Evolutionary conservation across 2,888 invertebrate genomes (phyloP).

Genomic region (Chloroclysta siterata): DNA sequence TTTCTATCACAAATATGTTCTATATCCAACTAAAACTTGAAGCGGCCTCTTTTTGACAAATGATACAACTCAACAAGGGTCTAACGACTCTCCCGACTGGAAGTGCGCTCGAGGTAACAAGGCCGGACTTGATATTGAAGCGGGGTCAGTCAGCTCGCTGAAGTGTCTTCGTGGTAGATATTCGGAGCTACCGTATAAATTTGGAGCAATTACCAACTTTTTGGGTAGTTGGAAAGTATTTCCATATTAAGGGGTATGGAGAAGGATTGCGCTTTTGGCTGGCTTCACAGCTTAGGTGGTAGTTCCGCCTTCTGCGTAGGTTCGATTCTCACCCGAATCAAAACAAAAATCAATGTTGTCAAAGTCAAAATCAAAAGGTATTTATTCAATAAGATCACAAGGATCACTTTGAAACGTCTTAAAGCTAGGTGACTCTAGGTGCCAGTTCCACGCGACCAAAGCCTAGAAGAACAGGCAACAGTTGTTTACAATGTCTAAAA

Average conservation of each 20-base stretch:
- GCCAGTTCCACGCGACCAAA: too few species aligned
- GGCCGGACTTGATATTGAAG: conserved; percentile 28
- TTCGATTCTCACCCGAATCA: not conserved
- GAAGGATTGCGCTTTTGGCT: not conserved
- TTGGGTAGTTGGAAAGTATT: not conserved
- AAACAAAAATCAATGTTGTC: too few species aligned
- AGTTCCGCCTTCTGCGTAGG: not conserved
- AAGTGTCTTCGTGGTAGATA: conserved; percentile 17
- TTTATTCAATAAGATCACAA: too few species aligned
- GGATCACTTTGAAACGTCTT: too few species aligned
- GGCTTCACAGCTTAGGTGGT: not conserved
- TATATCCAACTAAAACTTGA: conserved; percentile 22
- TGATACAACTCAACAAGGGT: conserved; percentile 39
- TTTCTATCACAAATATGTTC: not conserved
- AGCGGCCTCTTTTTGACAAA: conserved; percentile 37
- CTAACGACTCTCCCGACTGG: conserved; percentile 27
- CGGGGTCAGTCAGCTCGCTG: conserved; percentile 20
- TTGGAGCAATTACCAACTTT: conserved; percentile 19
- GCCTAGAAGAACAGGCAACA: too few species aligned
- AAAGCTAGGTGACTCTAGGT: too few species aligned
- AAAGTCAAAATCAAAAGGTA: too few species aligned
- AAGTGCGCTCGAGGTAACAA: conserved; percentile 33
- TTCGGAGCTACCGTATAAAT: conserved; percentile 8
- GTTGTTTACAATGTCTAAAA: too few species aligned
- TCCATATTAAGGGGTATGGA: not conserved